Base-by-base conservation (phyloP, 2,797 vertebrate genomes). In the Thripadectes ignobilis region DNA sequence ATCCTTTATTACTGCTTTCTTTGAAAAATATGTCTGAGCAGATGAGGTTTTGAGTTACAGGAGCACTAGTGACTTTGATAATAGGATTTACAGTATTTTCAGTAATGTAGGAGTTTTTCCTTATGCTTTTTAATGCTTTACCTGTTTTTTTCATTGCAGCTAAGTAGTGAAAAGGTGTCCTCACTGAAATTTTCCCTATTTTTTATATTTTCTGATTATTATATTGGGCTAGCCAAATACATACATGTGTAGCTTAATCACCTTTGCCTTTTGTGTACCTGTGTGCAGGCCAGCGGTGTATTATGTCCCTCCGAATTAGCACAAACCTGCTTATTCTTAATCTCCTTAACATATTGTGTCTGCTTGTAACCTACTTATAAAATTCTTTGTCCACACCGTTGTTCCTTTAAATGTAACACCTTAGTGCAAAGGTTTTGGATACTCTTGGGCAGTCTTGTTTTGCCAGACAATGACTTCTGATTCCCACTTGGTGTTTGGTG, bases 401-500 rank as follows among this genome's bases (percentile, higher is more conserved):
- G 9, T 57, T 62, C n/a, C 14, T 49, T 68, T 67, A 57, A 66
- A 36, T 30, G 29, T 8, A 38, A 39, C 81, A 46, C 0, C 16
- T 48, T n/a, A 20, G n/a, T 52, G 54, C 4, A 13, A 32, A 72
- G 16, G 5, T 17, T 66, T 51, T 27, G 7, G 2, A 14, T 52
- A 1, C 36, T 72, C 16, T 24, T 55, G 21, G 2, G 3, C 7
- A 62, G 19, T 29, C 23, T 9, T 69, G 5, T 27, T 55, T 41
- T 65, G 59, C 29, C 6, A 2, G 15, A 6, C 7, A 18, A 14
- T 1, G 3, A 3, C 5, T 32, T 7, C 24, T 8, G 41, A 24
- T 46, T 57, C 22, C 16, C 32, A 2, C 17, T 38, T 36, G 36
- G 21, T 34, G 15, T 58, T 71, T 49, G 20, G 34, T 61, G n/a